A percentile compares a stretch with the other conserved stretches of the same genome.
phyloP scores from a whole-genome alignment of 1,140 invertebrate genomes.

The Phenacoccus solenopsis region DNA sequence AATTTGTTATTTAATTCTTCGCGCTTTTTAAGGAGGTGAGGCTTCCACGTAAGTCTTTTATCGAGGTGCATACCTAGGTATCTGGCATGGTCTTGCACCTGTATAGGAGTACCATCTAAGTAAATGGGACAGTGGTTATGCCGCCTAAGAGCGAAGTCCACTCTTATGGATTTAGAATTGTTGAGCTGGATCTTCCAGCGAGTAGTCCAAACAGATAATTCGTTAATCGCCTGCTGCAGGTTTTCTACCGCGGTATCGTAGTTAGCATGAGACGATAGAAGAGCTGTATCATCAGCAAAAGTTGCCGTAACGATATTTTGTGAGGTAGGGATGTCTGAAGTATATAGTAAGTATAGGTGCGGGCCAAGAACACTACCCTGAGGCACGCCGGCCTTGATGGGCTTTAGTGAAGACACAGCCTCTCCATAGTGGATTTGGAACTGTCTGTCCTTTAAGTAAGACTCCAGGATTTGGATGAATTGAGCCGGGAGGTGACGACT shows the following conservation, averaged over 20 bases:
- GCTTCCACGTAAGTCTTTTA: no score
- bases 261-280: slow-evolving; percentile 16
- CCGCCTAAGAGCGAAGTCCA: no score
- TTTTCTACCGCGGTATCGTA: background rate
- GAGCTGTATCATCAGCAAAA: slow-evolving; percentile 30
- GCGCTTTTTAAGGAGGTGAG: no score
- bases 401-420: background rate
- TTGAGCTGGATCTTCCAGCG: no score
- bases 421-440: background rate
- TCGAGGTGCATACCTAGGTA: no score
- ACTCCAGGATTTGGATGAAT: background rate
- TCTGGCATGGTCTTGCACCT: no score
- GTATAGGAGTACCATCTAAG: no score
- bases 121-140: no score
- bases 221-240: no score
- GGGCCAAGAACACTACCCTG: slow-evolving; percentile 30
- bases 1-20: no score
- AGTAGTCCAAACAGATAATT: no score
- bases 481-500: background rate
- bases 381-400: slow-evolving; percentile 26
- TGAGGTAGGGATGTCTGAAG: slow-evolving; percentile 28
- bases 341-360: slow-evolving; percentile 27
- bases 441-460: background rate
- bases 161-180: no score
- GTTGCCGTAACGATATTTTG: slow-evolving; percentile 24